A percentile compares a stretch with the other conserved stretches of the same genome.
phyloP scores from a whole-genome alignment of 2,888 invertebrate species.

The Drosophila anomelani region DNA sequence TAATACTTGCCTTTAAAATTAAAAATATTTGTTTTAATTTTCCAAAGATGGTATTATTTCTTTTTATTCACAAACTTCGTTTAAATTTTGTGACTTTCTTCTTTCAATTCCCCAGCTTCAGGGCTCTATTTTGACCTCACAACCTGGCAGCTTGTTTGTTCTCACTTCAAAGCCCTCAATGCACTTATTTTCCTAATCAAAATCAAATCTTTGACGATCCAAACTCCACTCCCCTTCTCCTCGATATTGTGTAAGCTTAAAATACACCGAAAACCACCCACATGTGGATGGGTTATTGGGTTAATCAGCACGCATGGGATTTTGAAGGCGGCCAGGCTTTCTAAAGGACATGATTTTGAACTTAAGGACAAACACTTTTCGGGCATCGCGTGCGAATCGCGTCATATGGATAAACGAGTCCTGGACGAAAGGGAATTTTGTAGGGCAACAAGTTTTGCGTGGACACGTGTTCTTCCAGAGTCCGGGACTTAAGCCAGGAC shows the following conservation, averaged over 20 bases:
- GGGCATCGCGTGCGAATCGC: constrained; percentile 51
- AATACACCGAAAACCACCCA: constrained; percentile 18
- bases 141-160: not conserved
- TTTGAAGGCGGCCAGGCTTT: constrained; percentile 39
- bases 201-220: constrained; percentile 41
- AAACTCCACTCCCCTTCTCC: not conserved
- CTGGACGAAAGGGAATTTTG: constrained; percentile 11
- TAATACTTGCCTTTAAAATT: not conserved
- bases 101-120: not conserved
- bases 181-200: constrained; percentile 26
- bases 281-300: constrained; percentile 48
- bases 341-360: constrained; percentile 54
- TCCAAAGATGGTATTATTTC: too few species aligned
- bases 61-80: not conserved
- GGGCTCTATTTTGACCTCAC: not conserved
- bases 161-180: constrained; percentile 30
- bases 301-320: constrained; percentile 51
- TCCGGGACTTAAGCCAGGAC: constrained; percentile 63
- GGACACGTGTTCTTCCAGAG: constrained; percentile 67
- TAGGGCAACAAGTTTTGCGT: constrained; percentile 73
- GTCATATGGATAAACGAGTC: constrained; percentile 49
- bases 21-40: too few species aligned
- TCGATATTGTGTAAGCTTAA: constrained; percentile 16
- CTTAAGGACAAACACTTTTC: constrained; percentile 54
- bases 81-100: not conserved